A percentile compares a stretch with the other conserved stretches of the same genome.
Evolutionary conservation across 1,140 invertebrate species (phyloP).

Genomic region (Lordiphosa collinella): DNA sequence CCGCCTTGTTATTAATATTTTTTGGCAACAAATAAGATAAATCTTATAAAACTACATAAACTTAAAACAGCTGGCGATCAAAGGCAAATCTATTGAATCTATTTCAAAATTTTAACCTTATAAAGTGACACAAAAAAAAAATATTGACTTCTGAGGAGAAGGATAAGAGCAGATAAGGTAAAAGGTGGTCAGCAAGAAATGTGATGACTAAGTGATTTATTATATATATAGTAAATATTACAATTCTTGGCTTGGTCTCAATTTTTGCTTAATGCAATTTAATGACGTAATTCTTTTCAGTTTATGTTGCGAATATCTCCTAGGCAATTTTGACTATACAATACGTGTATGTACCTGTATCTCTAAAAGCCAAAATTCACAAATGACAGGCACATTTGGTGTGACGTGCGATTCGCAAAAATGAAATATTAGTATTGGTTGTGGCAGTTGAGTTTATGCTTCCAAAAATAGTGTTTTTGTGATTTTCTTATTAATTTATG

Average conservation of each 20-base stretch:
- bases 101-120: not conserved
- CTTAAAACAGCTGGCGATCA: constrained; percentile 2
- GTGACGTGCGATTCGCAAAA: constrained; percentile 23
- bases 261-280: constrained; percentile 15
- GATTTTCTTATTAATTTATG: too few relatives aligned
- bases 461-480: too few relatives aligned
- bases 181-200: constrained; percentile 16
- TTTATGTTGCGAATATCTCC: not conserved
- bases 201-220: not conserved
- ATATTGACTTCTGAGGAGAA: not conserved
- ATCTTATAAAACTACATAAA: constrained; percentile 1
- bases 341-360: constrained; percentile 1
- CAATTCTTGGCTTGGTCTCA: constrained; percentile 24
- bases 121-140: constrained; percentile 1
- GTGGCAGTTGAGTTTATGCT: not conserved
- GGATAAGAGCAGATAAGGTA: constrained; percentile 1
- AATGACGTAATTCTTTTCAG: constrained; percentile 38
- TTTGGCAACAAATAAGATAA: constrained; percentile 9
- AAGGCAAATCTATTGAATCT: not conserved
- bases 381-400: constrained; percentile 35
- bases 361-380: constrained; percentile 5
- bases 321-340: not conserved
- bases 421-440: constrained; percentile 3
- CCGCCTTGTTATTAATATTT: constrained; percentile 27
- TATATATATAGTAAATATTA: constrained; percentile 10